Evolutionary conservation across 2,797 vertebrate species (phyloP).

Genomic region (Arrhamphus sclerolepis): DNA sequence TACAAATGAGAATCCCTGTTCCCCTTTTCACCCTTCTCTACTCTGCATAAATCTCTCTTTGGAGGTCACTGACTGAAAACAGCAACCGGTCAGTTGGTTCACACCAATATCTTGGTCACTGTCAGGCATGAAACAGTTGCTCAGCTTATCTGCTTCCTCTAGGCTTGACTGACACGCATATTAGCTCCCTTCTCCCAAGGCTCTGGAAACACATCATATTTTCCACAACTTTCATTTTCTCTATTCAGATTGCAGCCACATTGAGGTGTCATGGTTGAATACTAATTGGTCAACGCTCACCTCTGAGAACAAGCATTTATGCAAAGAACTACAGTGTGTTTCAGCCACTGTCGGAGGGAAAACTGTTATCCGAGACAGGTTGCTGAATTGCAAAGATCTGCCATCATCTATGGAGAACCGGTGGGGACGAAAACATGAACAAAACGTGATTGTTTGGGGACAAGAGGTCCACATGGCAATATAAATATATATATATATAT

Average conservation of each 20-base stretch:
- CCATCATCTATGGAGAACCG: constrained; percentile 48
- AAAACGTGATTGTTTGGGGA: constrained; percentile 69
- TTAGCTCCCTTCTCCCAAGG: constrained; percentile 73
- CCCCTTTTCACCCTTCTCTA: constrained; percentile 41
- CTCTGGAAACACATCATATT: constrained; percentile 77
- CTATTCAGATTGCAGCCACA: constrained; percentile 67
- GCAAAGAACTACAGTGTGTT: constrained; percentile 45
- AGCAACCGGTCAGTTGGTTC: constrained; percentile 68
- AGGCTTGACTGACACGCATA: constrained; percentile 74
- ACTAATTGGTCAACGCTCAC: constrained; percentile 69
- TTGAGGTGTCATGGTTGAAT: constrained; percentile 70
- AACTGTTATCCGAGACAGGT: constrained; percentile 55
- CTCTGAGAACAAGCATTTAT: constrained; percentile 57
- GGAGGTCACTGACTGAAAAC: constrained; percentile 73
- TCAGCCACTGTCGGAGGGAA: constrained; percentile 59
- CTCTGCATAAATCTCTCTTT: constrained; percentile 75
- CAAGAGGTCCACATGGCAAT: constrained; percentile 50
- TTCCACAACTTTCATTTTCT: constrained; percentile 73
- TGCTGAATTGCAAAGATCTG: constrained; percentile 44
- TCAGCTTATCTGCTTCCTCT: constrained; percentile 60
- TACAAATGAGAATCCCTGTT: constrained; percentile 72
- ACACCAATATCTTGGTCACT: constrained; percentile 69
- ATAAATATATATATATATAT: no score
- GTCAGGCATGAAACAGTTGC: constrained; percentile 52
- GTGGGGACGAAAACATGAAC: constrained; percentile 56